Evolutionary conservation across 2,797 vertebrate species (phyloP).

Genomic region (Dendrocincla tyrannina): DNA sequence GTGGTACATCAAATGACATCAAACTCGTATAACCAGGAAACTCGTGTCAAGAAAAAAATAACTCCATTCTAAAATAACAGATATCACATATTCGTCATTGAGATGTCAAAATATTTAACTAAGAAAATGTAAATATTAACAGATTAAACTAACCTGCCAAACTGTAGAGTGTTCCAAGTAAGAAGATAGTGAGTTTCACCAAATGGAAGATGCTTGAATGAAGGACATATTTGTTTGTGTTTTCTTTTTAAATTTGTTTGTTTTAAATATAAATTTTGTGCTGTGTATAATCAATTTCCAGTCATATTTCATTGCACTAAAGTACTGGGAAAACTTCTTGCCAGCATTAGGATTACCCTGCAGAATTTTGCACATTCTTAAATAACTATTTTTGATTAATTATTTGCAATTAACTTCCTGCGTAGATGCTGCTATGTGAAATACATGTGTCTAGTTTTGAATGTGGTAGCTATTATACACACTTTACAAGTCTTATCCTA

Average conservation of each 20-base stretch:
- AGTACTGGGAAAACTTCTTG: not conserved
- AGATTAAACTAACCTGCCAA: conserved; percentile 27
- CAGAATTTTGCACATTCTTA: not conserved
- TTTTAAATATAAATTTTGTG: not conserved
- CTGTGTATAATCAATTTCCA: not conserved
- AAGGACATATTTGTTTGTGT: not conserved
- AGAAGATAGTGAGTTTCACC: not conserved
- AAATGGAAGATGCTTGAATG: not conserved
- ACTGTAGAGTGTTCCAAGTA: not conserved
- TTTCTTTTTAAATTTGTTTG: fast-evolving
- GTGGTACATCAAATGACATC: not conserved
- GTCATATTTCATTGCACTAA: not conserved
- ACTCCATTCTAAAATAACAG: not conserved
- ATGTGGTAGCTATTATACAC: not conserved
- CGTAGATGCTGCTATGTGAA: not conserved
- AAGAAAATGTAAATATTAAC: conserved; percentile 37
- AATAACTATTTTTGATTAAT: not conserved
- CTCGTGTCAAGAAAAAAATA: not conserved
- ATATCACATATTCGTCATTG: not conserved
- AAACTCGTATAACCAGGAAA: not conserved
- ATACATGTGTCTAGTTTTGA: not conserved
- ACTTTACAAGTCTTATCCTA: not conserved
- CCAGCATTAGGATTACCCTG: not conserved
- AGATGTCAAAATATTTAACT: conserved; percentile 63
- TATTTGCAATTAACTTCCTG: not conserved